Percentiles rank a stretch among this genome's conserved stretches.
These are phyloP conservation scores for Cerastoderma edule DNA, from an alignment of 2,888 invertebrate species.

Conservation along the genomic window DNA sequence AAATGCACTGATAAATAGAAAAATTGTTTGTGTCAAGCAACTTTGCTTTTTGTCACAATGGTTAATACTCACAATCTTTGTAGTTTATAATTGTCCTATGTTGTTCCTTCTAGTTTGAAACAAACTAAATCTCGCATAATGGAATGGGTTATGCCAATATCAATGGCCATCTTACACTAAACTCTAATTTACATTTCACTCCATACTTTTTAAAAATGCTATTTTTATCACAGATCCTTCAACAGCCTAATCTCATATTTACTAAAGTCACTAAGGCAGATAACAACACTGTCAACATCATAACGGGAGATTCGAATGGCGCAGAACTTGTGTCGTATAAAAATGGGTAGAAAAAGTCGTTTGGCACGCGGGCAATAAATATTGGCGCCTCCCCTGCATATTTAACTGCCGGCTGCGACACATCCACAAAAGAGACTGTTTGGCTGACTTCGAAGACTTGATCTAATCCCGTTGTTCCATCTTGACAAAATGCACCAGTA, in stretches of 20 bases:
- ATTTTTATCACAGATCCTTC: constrained; percentile 11
- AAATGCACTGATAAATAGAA: no score
- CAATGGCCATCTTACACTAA: no score
- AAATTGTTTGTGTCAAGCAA: no score
- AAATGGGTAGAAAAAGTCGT: constrained; percentile 90
- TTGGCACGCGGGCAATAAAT: constrained; percentile 88
- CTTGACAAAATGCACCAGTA: constrained; percentile 76
- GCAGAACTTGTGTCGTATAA: constrained; percentile 45
- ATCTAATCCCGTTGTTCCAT: constrained; percentile 53
- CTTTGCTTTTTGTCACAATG: no score
- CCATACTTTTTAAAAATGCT: constrained; percentile 3
- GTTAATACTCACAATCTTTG: no score
- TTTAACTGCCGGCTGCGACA: constrained; percentile 85
- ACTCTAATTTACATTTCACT: no score
- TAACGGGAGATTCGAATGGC: not conserved
- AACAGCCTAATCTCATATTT: constrained; percentile 32
- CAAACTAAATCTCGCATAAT: no score
- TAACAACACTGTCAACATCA: constrained; percentile 4
- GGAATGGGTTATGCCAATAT: no score
- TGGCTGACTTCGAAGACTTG: constrained; percentile 81
- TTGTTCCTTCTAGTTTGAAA: no score
- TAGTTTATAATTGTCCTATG: no score
- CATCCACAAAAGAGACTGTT: constrained; percentile 85
- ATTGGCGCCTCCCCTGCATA: constrained; percentile 87
- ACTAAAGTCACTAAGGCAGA: constrained; percentile 34